A percentile compares a stretch with the other conserved stretches of the same genome.
These are phyloP conservation scores for Isoperla grammatica DNA, from an alignment of 2,888 invertebrate species.

Conservation along the genomic window DNA sequence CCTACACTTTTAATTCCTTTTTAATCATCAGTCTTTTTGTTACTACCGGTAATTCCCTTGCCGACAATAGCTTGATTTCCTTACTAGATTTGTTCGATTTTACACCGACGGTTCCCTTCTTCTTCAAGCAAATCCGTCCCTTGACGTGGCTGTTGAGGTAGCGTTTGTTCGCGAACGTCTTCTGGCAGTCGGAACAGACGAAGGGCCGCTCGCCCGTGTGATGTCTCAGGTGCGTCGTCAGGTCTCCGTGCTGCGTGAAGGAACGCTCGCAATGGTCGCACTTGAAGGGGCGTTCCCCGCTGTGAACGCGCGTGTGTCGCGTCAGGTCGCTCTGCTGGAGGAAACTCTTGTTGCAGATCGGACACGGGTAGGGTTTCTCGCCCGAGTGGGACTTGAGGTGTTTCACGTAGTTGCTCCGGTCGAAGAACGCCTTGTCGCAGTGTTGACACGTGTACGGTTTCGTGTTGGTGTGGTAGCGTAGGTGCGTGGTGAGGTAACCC, in stretches of 20 bases:
- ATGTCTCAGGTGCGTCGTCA: not conserved
- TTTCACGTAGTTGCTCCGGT: slow-evolving; percentile 11
- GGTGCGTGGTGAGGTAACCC: slow-evolving; percentile 6
- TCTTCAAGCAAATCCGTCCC: too few species aligned
- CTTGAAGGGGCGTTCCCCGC: not conserved
- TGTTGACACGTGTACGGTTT: not conserved
- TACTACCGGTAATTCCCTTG: too few species aligned
- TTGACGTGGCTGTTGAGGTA: slow-evolving; percentile 1
- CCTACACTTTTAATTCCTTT: too few species aligned
- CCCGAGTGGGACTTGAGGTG: slow-evolving; percentile 3
- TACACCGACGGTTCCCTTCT: too few species aligned
- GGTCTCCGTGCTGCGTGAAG: slow-evolving; percentile 1
- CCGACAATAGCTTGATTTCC: too few species aligned
- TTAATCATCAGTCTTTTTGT: too few species aligned
- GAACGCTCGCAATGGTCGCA: not conserved
- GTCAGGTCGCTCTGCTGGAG: slow-evolving; percentile 14
- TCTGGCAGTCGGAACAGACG: not conserved
- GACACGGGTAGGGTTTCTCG: not conserved
- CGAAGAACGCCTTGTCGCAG: slow-evolving; percentile 8
- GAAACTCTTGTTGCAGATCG: not conserved
- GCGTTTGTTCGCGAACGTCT: slow-evolving; percentile 10
- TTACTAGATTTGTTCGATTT: too few species aligned
- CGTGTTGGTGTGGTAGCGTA: slow-evolving; percentile 10
- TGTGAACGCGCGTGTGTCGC: not conserved
- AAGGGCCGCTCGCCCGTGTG: slow-evolving; percentile 7